Evolutionary conservation across 2,113 vertebrate species (phyloP).

Genomic region (Suricata suricatta): DNA sequence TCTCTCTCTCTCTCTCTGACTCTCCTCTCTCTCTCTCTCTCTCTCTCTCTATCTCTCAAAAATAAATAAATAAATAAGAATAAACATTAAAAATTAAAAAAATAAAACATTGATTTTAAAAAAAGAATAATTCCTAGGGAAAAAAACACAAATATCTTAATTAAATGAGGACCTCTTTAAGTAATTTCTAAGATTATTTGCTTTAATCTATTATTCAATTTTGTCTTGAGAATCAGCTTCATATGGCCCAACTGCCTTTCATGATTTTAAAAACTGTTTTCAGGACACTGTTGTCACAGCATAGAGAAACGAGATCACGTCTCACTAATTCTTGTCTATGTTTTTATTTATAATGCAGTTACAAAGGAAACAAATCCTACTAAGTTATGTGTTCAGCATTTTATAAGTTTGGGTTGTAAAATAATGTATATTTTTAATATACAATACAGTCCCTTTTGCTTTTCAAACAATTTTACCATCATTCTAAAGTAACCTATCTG

Average conservation of each 20-base stretch:
- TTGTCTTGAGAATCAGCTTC: background rate
- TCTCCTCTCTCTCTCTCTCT: no score
- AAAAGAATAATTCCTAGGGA: background rate
- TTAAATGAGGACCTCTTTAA: slow-evolving; percentile 10
- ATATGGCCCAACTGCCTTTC: background rate
- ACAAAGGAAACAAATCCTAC: background rate
- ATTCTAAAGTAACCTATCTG: slow-evolving; percentile 8
- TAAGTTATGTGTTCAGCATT: background rate
- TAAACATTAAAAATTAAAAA: no score
- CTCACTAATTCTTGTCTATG: background rate
- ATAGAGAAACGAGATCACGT: background rate
- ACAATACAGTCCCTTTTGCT: background rate
- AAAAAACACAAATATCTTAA: background rate
- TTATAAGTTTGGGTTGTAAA: background rate
- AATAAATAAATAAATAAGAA: no score
- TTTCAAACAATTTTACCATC: background rate
- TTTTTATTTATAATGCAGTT: background rate
- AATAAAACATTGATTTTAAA: no score
- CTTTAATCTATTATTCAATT: background rate
- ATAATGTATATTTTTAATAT: background rate
- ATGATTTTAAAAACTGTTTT: background rate
- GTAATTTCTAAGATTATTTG: background rate
- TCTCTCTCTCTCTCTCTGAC: no score
- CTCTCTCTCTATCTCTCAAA: no score
- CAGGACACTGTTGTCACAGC: background rate